Evolutionary conservation across 2,797 vertebrate species (phyloP).

Genomic region (Sternotherus odoratus): DNA sequence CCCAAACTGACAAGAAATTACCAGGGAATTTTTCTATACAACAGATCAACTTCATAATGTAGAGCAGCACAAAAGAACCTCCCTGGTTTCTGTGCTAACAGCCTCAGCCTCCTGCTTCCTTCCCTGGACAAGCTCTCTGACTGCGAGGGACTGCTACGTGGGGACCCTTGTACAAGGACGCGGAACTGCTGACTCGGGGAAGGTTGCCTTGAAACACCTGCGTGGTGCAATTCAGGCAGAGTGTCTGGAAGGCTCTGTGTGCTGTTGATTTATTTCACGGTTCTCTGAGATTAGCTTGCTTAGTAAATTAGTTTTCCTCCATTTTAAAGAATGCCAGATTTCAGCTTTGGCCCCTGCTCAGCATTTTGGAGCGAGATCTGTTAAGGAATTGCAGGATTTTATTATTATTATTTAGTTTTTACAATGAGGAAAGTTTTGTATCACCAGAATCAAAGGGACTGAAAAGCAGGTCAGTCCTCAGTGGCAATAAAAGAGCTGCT

Average conservation of each 20-base stretch:
- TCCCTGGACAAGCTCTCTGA: neutral
- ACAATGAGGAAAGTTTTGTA: neutral
- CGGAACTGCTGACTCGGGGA: neutral
- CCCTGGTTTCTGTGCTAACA: neutral
- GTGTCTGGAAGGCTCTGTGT: neutral
- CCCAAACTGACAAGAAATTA: neutral
- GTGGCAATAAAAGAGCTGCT: neutral
- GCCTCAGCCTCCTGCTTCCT: neutral
- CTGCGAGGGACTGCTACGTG: too few relatives aligned
- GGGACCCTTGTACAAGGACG: neutral
- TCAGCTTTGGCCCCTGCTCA: neutral
- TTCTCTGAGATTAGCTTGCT: neutral
- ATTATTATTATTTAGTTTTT: neutral
- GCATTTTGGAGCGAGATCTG: neutral
- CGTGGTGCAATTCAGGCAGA: neutral
- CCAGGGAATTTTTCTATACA: neutral
- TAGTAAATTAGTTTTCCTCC: neutral
- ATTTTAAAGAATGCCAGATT: neutral
- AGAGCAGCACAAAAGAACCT: neutral
- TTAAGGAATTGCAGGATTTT: neutral
- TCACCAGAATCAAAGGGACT: neutral
- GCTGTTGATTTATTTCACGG: neutral
- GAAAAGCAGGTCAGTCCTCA: neutral
- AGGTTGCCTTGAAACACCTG: neutral
- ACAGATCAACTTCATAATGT: neutral